phyloP scores from a whole-genome alignment of 2,113 vertebrate genomes.

The Hypomesus transpacificus region DNA sequence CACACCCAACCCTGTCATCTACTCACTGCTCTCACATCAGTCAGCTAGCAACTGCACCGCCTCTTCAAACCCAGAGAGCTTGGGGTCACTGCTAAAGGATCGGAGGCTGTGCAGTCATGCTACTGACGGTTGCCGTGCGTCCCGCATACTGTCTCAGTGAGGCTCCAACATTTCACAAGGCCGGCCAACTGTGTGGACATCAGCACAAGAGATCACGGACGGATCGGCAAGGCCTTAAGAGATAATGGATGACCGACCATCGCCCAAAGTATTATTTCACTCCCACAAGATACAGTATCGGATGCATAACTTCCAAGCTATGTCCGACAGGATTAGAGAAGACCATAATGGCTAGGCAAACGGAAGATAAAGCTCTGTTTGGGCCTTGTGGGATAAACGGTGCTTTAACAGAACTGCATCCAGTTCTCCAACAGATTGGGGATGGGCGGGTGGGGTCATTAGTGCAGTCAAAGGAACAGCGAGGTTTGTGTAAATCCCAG shows the following conservation, averaged over 20 bases:
- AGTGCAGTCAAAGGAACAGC: conserved; percentile 29
- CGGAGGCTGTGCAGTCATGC: background rate
- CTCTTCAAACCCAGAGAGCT: too few relatives aligned
- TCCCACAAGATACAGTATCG: too few relatives aligned
- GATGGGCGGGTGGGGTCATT: conserved; percentile 27
- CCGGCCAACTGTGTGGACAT: background rate
- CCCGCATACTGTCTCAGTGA: background rate
- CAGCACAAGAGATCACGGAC: background rate
- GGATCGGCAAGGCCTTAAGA: too few relatives aligned
- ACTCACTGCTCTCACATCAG: conserved; percentile 43
- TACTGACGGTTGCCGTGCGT: background rate
- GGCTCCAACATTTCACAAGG: background rate
- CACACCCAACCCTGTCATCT: conserved; percentile 42
- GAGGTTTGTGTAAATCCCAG: conserved; percentile 45
- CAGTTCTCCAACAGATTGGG: conserved; percentile 35
- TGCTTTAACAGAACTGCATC: conserved; percentile 18
- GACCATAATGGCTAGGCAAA: background rate
- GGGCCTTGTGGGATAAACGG: background rate
- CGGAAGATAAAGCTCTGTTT: background rate
- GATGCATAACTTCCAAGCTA: too few relatives aligned
- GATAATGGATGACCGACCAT: too few relatives aligned
- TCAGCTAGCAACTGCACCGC: too few relatives aligned
- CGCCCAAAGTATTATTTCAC: too few relatives aligned
- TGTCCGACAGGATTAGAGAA: too few relatives aligned
- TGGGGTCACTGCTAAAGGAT: background rate